Conservation (phyloP, 2,113 vertebrate genomes). For the Halcyon senegalensis region DNA sequence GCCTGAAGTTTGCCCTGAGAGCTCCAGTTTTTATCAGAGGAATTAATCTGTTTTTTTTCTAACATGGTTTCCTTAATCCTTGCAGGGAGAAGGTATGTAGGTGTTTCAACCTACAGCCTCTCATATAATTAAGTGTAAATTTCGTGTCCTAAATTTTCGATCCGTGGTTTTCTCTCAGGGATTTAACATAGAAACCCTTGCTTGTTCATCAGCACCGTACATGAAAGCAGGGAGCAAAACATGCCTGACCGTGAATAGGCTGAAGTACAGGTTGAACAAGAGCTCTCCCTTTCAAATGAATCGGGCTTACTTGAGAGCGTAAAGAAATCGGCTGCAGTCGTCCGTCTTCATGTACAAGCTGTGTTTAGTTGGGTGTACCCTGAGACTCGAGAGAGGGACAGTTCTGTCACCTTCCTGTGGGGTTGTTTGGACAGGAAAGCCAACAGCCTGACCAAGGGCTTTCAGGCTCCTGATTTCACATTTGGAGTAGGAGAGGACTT, state of each 20-base stretch:
- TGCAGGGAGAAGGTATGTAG: constrained; percentile 13
- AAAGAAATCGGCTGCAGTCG: neutral
- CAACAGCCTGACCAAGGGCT: neutral
- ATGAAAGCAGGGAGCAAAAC: constrained; percentile 13
- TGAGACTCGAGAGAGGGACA: neutral
- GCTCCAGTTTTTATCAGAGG: constrained; percentile 25
- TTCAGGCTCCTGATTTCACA: neutral
- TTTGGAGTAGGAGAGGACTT: neutral
- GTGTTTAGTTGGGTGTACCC: neutral
- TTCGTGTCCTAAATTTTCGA: constrained; percentile 20
- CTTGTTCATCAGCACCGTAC: neutral
- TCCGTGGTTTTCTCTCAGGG: neutral
- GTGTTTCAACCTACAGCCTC: constrained; percentile 46
- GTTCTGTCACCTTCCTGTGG: neutral
- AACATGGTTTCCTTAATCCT: neutral
- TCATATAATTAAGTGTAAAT: constrained; percentile 54
- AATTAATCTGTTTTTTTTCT: constrained; percentile 20
- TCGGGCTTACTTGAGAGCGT: neutral
- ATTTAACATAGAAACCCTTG: neutral
- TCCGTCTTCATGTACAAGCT: neutral
- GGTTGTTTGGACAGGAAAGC: neutral
- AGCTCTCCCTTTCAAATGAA: neutral
- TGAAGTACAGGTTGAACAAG: constrained; percentile 50
- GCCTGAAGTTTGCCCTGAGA: neutral
- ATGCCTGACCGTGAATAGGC: neutral